phyloP scores from a whole-genome alignment of 2,797 vertebrate species.

The Melanotaenia parkinsoni region DNA sequence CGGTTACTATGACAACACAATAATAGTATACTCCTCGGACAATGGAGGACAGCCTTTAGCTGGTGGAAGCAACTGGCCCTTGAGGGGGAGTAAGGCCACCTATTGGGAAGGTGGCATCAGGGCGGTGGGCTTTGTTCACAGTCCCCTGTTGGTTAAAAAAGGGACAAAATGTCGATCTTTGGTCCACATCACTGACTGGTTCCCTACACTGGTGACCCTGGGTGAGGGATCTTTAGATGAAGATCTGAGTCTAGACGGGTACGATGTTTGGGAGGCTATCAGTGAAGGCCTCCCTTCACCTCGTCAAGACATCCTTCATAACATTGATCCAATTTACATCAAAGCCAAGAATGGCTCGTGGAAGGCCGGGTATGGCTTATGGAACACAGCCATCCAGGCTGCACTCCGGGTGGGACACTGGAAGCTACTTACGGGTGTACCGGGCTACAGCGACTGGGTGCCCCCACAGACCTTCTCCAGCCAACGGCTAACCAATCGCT shows the following conservation, averaged over 20 bases:
- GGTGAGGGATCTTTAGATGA: conserved; percentile 93
- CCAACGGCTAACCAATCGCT: conserved; percentile 86
- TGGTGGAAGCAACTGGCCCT: conserved; percentile 96
- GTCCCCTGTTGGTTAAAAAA: conserved; percentile 90
- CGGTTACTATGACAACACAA: conserved; percentile 92
- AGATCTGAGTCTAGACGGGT: conserved; percentile 91
- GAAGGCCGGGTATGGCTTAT: conserved; percentile 93
- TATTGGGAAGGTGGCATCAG: conserved; percentile 98
- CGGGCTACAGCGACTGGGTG: conserved; percentile 95
- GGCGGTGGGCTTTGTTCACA: conserved; percentile 95
- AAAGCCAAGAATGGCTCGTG: conserved; percentile 94
- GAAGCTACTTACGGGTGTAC: conserved; percentile 96
- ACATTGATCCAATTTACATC: conserved; percentile 95
- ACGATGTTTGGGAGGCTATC: conserved; percentile 96
- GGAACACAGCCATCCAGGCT: conserved; percentile 95
- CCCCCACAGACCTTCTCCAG: conserved; percentile 96
- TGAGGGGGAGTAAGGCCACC: conserved; percentile 94
- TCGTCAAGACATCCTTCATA: conserved; percentile 94
- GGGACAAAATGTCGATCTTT: conserved; percentile 90
- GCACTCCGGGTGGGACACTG: conserved; percentile 93
- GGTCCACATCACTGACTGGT: conserved; percentile 98
- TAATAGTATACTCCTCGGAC: conserved; percentile 96
- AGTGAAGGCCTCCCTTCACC: conserved; percentile 94
- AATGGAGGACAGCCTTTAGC: conserved; percentile 94
- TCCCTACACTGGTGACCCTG: conserved; percentile 92